These are phyloP conservation scores for Perodicticus potto DNA, from an alignment of 2,797 vertebrate species.

Conservation along the genomic window DNA sequence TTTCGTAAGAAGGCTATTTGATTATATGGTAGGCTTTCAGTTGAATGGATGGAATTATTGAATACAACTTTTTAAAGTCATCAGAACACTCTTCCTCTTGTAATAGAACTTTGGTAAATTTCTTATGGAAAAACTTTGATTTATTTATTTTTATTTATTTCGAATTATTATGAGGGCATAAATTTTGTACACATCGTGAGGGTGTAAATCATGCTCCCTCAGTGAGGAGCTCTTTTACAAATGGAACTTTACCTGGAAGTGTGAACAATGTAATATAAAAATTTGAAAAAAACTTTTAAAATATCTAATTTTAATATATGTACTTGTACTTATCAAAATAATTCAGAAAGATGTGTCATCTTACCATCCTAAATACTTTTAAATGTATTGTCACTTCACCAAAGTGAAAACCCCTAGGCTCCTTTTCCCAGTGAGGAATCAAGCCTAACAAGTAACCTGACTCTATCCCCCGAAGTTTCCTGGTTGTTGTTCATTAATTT, in stretches of 20 bases:
- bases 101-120: not conserved
- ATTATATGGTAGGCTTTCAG: conserved; percentile 9
- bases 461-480: not conserved
- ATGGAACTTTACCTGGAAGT: too few species aligned
- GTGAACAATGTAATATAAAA: too few species aligned
- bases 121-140: not conserved
- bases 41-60: not conserved
- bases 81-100: not conserved
- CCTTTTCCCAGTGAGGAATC: not conserved
- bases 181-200: too few species aligned
- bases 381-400: not conserved
- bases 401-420: not conserved
- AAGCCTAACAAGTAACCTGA: not conserved
- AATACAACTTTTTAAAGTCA: not conserved
- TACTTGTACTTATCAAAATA: conserved; percentile 27
- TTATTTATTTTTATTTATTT: too few species aligned
- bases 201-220: too few species aligned
- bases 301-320: not conserved
- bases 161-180: too few species aligned
- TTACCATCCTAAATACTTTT: not conserved
- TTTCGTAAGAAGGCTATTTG: conserved; percentile 22
- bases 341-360: not conserved
- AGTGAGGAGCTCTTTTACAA: too few species aligned
- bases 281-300: not conserved
- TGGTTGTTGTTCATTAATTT: not conserved